Percentiles rank a stretch among this genome's conserved stretches.
phyloP scores from a whole-genome alignment of 2,113 vertebrate genomes.

The Hydropotes inermis region DNA sequence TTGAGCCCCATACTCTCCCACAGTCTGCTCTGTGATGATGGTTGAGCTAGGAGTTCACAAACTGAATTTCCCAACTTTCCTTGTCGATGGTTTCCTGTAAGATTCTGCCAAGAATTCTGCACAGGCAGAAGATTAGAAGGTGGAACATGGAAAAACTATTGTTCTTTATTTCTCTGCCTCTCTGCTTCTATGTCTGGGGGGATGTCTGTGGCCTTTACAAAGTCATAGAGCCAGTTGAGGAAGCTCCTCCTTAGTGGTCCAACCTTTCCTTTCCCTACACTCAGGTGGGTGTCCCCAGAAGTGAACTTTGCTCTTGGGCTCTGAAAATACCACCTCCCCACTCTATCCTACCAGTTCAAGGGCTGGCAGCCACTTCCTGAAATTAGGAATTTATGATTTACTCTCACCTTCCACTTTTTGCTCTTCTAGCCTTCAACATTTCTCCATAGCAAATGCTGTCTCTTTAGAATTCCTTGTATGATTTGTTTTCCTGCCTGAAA shows the following conservation, averaged over 20 bases:
- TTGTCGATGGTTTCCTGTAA: neutral
- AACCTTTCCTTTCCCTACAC: neutral
- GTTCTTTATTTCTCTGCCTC: neutral
- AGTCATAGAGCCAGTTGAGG: neutral
- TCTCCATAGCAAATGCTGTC: neutral
- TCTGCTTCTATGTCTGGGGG: neutral
- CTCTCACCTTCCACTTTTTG: neutral
- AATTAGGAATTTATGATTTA: neutral
- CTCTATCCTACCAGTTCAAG: neutral
- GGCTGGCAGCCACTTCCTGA: neutral
- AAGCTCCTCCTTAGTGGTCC: neutral
- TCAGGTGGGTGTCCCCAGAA: fast-evolving
- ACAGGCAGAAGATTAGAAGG: neutral
- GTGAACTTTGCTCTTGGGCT: neutral
- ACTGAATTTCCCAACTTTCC: neutral
- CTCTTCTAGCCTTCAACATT: neutral
- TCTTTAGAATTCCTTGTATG: neutral
- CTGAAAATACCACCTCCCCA: neutral
- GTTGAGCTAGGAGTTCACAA: neutral
- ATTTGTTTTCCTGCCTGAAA: neutral
- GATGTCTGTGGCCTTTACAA: neutral
- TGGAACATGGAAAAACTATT: neutral
- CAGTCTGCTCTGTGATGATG: neutral
- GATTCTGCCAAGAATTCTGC: neutral
- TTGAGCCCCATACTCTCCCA: neutral